Percentiles rank a stretch among this genome's conserved stretches.
Conservation (phyloP, 1,140 invertebrate species). For the Apis cerana region DNA sequence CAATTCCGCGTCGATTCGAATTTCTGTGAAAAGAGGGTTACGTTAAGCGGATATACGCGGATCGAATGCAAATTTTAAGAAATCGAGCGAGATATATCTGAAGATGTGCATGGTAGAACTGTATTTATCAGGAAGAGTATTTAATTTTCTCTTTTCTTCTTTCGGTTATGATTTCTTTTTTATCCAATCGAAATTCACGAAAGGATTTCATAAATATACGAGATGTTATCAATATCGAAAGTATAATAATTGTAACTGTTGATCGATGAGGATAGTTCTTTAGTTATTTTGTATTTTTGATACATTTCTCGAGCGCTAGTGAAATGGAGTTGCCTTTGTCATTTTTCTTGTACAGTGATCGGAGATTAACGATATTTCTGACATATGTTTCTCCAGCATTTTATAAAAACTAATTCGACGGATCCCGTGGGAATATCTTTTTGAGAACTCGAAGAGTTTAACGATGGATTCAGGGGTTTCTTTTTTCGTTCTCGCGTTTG, state of each 20-base stretch:
- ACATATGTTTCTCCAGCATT: slow-evolving; percentile 21
- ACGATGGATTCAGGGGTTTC: background rate
- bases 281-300: background rate
- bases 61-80: background rate
- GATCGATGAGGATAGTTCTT: no score
- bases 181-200: no score
- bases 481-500: background rate
- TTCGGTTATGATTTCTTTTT: no score
- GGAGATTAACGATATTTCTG: background rate
- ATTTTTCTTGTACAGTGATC: slow-evolving; percentile 15
- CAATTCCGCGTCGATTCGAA: no score
- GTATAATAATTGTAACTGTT: no score
- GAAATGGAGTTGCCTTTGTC: no score
- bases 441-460: background rate
- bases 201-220: background rate
- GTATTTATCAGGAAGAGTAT: no score
- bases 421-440: background rate
- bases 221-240: no score
- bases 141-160: no score
- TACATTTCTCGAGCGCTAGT: no score
- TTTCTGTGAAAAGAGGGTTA: background rate
- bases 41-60: no score
- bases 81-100: background rate
- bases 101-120: no score
- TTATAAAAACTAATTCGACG: slow-evolving; percentile 1